Conservation (phyloP, 2,797 vertebrate species). For the Sebastes taczanowskii region DNA sequence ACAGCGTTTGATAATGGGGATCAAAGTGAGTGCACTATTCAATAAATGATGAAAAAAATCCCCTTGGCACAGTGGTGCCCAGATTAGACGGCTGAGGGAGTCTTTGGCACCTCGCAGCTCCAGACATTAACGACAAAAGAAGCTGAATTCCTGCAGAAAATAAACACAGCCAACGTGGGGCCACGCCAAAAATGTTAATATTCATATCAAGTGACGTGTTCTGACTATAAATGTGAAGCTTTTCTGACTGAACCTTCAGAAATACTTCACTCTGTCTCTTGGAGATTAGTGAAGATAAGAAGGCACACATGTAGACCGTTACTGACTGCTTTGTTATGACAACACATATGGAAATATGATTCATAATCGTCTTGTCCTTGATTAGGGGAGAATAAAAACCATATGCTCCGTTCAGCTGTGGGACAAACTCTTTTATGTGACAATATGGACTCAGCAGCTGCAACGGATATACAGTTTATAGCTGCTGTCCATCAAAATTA, state of each 20-base stretch:
- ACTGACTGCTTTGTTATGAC: constrained; percentile 11
- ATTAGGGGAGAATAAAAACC: constrained; percentile 28
- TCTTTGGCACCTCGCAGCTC: constrained; percentile 42
- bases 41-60: constrained; percentile 30
- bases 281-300: constrained; percentile 11
- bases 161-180: constrained; percentile 12
- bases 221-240: background rate
- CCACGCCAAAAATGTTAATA: constrained; percentile 26
- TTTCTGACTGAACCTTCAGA: background rate
- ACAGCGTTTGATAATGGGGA: constrained; percentile 16
- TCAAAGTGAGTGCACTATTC: constrained; percentile 30
- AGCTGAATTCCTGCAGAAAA: constrained; percentile 39
- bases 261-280: background rate
- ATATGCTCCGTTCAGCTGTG: constrained; percentile 2
- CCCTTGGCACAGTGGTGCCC: constrained; percentile 14
- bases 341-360: constrained; percentile 46
- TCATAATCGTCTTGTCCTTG: constrained; percentile 38
- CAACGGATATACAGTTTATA: background rate
- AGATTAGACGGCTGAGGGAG: constrained; percentile 43
- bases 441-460: background rate
- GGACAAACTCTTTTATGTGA: background rate
- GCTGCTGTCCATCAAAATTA: background rate
- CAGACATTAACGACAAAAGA: constrained; percentile 15
- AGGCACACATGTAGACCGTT: background rate
- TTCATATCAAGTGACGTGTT: constrained; percentile 5